Conservation (phyloP, 2,113 vertebrate genomes). For the Elephas maximus region DNA sequence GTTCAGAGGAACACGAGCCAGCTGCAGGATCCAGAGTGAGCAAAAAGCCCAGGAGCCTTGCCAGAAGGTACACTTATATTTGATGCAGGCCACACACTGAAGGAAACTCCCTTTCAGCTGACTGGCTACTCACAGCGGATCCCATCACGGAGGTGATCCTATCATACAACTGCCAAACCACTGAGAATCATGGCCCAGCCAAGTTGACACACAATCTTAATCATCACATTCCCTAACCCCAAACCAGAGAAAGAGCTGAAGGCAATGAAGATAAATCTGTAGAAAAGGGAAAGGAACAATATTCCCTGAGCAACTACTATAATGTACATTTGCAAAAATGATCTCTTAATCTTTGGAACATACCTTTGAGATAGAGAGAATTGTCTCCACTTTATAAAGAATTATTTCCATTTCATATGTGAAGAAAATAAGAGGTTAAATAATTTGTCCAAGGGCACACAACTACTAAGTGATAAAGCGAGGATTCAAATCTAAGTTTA, state of each 20-base stretch:
- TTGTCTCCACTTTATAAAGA: neutral
- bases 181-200: too few relatives aligned
- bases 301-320: neutral
- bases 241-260: neutral
- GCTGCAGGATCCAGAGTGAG: too few relatives aligned
- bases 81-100: too few relatives aligned
- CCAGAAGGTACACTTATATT: too few relatives aligned
- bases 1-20: too few relatives aligned
- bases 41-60: too few relatives aligned
- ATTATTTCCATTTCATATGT: neutral
- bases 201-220: too few relatives aligned
- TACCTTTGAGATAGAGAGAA: neutral
- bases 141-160: too few relatives aligned
- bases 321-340: neutral
- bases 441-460: neutral
- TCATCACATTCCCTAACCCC: neutral
- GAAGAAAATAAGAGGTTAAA: constrained; percentile 11
- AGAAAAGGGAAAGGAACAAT: neutral
- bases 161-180: too few relatives aligned
- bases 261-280: neutral
- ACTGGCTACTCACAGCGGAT: too few relatives aligned
- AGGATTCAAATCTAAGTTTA: constrained; percentile 11
- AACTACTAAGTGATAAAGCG: neutral
- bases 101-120: too few relatives aligned
- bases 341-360: neutral